phyloP scores from a whole-genome alignment of 2,888 invertebrate species.

The Drosophila birchii region DNA sequence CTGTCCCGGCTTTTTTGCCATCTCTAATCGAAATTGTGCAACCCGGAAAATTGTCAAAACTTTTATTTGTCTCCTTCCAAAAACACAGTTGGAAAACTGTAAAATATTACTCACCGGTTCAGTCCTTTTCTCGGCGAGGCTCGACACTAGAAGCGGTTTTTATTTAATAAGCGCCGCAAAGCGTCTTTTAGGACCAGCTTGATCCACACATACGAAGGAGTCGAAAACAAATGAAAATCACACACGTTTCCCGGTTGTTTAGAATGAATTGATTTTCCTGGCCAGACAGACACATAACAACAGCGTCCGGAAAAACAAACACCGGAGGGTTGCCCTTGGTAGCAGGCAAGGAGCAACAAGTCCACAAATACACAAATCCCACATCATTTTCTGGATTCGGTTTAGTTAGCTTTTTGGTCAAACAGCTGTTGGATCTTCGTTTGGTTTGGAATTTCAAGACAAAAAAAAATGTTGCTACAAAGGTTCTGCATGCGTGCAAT shows the following conservation, averaged over 20 bases:
- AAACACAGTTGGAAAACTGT: neutral
- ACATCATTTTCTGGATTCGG: neutral
- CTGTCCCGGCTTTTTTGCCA: conserved; percentile 20
- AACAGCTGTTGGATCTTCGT: neutral
- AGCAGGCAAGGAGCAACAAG: conserved; percentile 72
- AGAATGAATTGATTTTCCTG: conserved; percentile 55
- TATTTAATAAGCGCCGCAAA: conserved; percentile 43
- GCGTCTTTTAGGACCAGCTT: conserved; percentile 30
- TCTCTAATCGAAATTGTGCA: conserved; percentile 42
- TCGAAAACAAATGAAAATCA: conserved; percentile 59
- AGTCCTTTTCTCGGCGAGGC: conserved; percentile 25
- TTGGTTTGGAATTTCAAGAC: neutral
- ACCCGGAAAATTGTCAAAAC: conserved; percentile 38
- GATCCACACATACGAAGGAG: conserved; percentile 46
- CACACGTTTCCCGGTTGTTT: conserved; percentile 40
- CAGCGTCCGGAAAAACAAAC: conserved; percentile 37
- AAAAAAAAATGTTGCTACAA: conserved; percentile 71
- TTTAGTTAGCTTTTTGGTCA: neutral
- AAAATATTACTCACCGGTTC: conserved; percentile 23
- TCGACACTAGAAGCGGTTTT: conserved; percentile 20
- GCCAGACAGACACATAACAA: conserved; percentile 27
- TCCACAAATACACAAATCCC: conserved; percentile 24
- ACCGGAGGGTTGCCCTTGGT: conserved; percentile 56
- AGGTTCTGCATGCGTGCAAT: conserved; percentile 85
- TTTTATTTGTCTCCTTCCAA: neutral